These are phyloP conservation scores for Ptilorrhoa leucosticta DNA, from an alignment of 2,113 vertebrate species.

Conservation along the genomic window DNA sequence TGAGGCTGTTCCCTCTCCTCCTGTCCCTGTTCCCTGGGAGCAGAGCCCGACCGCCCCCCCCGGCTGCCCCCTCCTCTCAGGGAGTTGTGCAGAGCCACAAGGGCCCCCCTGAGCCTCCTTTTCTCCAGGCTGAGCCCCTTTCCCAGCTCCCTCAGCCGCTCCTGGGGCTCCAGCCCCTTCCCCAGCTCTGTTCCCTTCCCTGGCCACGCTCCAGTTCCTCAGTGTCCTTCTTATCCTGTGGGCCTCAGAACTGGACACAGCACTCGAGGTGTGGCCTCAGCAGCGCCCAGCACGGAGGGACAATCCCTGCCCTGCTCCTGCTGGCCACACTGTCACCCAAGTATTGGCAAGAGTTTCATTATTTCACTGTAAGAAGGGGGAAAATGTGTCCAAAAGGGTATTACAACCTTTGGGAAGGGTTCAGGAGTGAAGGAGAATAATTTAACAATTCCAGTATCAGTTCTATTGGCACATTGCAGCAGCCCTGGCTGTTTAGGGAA, in stretches of 20 bases:
- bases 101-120: not conserved
- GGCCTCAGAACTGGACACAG: not conserved
- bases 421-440: not conserved
- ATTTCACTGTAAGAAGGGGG: not conserved
- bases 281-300: not conserved
- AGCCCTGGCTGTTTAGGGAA: not conserved
- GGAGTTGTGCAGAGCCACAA: not conserved
- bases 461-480: accelerated
- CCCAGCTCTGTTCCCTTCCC: not conserved
- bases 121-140: not conserved
- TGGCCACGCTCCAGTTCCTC: not conserved
- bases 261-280: not conserved
- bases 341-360: not conserved
- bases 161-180: not conserved
- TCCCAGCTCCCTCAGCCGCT: not conserved
- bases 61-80: not conserved
- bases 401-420: not conserved
- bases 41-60: accelerated
- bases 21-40: not conserved
- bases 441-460: not conserved
- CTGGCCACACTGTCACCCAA: not conserved
- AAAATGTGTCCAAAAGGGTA: not conserved
- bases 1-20: not conserved
- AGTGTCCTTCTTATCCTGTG: accelerated
- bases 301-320: not conserved